phyloP scores from a whole-genome alignment of 2,797 vertebrate genomes.

The Myotis vivesi region DNA sequence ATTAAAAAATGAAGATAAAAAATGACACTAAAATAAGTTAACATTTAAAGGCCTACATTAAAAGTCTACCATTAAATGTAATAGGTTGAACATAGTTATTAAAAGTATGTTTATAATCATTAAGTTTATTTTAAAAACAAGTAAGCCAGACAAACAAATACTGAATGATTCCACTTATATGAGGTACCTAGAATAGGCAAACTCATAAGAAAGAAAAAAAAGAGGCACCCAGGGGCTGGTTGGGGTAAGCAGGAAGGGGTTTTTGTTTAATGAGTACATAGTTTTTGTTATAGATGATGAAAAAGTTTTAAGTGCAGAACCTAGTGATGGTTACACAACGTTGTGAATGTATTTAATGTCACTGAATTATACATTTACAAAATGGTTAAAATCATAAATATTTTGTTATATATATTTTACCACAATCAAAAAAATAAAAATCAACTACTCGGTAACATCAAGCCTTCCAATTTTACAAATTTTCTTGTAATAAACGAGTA shows the following conservation, averaged over 20 bases:
- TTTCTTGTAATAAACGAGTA: slow-evolving; percentile 24
- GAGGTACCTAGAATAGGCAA: not conserved
- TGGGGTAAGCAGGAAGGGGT: not conserved
- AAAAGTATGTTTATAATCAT: not conserved
- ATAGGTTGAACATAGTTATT: not conserved
- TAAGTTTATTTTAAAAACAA: slow-evolving; percentile 48
- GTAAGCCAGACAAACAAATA: not conserved
- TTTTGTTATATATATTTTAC: not conserved
- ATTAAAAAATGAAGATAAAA: slow-evolving; percentile 30
- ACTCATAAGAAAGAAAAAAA: slow-evolving; percentile 34
- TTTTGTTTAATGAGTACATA: not conserved
- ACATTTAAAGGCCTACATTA: slow-evolving; percentile 33
- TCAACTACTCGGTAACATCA: not conserved
- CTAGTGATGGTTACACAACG: not conserved
- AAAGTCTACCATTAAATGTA: not conserved
- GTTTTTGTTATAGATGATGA: not conserved
- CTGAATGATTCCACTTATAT: not conserved
- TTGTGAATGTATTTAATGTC: not conserved
- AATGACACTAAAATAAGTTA: slow-evolving; percentile 29
- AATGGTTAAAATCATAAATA: not conserved
- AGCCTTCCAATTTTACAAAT: not conserved
- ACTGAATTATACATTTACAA: not conserved
- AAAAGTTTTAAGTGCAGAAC: not conserved
- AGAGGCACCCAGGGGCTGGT: not conserved
- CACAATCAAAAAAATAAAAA: slow-evolving; percentile 2